Percentiles rank a stretch among this genome's conserved stretches.
Conservation (phyloP, 2,888 invertebrate species). For the Melolontha melolontha region DNA sequence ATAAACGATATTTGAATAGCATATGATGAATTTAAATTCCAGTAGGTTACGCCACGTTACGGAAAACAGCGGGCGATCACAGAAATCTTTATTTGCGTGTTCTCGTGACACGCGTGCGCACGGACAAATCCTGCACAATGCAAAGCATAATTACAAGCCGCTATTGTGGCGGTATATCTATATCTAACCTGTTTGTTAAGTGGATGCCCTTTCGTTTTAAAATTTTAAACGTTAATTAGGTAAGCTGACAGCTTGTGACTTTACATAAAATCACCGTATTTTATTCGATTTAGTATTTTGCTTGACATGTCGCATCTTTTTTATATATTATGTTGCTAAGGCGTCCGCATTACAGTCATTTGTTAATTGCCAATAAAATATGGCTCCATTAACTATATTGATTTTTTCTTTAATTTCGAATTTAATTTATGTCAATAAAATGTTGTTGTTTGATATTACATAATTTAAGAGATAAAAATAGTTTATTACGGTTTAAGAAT, state of each 20-base stretch:
- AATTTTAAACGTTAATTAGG: conserved; percentile 43
- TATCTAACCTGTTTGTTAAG: conserved; percentile 44
- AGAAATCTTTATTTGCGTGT: conserved; percentile 36
- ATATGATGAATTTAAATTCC: conserved; percentile 14
- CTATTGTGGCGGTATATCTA: conserved; percentile 44
- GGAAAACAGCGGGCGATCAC: conserved; percentile 39
- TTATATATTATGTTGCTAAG: conserved; percentile 22
- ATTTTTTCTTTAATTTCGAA: background rate
- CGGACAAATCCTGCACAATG: conserved; percentile 44
- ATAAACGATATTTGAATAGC: no score
- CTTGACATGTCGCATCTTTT: background rate
- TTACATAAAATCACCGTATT: background rate
- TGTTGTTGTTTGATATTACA: conserved; percentile 29
- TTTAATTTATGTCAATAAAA: conserved; percentile 3
- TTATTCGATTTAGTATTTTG: background rate
- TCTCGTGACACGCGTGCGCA: conserved; percentile 42
- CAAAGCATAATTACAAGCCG: conserved; percentile 42
- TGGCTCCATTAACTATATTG: conserved; percentile 12
- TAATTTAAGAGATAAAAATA: conserved; percentile 19
- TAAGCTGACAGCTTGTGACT: conserved; percentile 39
- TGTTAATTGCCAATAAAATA: conserved; percentile 27
- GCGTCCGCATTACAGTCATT: conserved; percentile 6
- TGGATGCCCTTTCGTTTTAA: conserved; percentile 49
- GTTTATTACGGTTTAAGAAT: background rate
- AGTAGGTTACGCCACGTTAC: conserved; percentile 39